Conservation (phyloP, 1,140 invertebrate genomes). For the Tetramorium simillimum region DNA sequence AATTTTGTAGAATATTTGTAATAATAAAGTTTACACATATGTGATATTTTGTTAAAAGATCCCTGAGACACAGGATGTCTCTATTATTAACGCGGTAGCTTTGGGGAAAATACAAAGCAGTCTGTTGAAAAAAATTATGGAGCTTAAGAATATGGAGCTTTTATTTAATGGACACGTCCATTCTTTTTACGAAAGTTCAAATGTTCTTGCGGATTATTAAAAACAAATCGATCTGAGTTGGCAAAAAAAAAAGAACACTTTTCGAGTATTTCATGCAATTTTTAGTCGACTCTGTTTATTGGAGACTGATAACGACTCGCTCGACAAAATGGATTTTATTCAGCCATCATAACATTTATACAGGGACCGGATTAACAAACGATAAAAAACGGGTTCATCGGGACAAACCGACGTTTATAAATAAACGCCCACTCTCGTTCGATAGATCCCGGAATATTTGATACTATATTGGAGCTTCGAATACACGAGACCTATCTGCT, state of each 20-base stretch:
- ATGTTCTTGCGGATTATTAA: neutral
- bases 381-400: slow-evolving; percentile 45
- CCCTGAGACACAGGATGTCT: neutral
- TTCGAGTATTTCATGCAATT: slow-evolving; percentile 41
- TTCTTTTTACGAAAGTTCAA: slow-evolving; percentile 19
- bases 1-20: neutral
- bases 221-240: neutral
- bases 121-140: neutral
- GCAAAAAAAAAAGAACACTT: neutral
- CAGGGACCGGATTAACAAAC: slow-evolving; percentile 40
- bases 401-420: slow-evolving; percentile 42
- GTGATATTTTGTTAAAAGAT: slow-evolving; percentile 9
- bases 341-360: slow-evolving; percentile 45
- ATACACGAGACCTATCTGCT: slow-evolving; percentile 2
- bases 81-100: slow-evolving; percentile 8
- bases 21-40: neutral
- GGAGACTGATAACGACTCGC: slow-evolving; percentile 23
- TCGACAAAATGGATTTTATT: slow-evolving; percentile 45
- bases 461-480: slow-evolving; percentile 30
- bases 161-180: neutral
- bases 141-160: neutral
- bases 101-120: neutral
- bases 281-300: slow-evolving; percentile 33
- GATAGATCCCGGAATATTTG: slow-evolving; percentile 45
- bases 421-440: slow-evolving; percentile 29